Evolutionary conservation across 2,113 vertebrate species (phyloP).

Genomic region (Fukomys damarensis): DNA sequence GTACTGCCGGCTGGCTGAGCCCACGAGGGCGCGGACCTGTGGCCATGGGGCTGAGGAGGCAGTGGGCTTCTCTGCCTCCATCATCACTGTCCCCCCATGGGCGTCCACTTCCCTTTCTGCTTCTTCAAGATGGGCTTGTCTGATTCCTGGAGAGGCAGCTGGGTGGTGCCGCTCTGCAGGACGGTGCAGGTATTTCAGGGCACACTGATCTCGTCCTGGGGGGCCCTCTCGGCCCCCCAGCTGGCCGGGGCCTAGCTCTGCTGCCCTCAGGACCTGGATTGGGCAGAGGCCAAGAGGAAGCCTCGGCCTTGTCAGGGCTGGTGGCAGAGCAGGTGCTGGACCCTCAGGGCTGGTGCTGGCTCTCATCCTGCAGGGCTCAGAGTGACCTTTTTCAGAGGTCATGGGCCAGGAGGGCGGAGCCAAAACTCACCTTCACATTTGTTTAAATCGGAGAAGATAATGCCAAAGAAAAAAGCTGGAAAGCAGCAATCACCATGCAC

Average conservation of each 20-base stretch:
- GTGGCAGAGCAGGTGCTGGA: neutral
- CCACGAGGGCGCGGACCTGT: slow-evolving; percentile 90
- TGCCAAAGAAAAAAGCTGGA: rapidly evolving
- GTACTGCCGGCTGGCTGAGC: slow-evolving; percentile 90
- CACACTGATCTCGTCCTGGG: no score
- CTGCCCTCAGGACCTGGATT: neutral
- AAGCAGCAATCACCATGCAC: neutral
- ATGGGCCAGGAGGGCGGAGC: rapidly evolving
- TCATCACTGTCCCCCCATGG: neutral
- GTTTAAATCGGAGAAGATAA: neutral
- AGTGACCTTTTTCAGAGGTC: rapidly evolving
- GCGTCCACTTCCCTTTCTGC: neutral
- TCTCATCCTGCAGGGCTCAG: neutral
- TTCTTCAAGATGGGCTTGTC: neutral
- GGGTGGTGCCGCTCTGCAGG: neutral
- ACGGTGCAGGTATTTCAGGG: neutral
- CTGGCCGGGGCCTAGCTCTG: neutral
- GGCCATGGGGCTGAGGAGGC: slow-evolving; percentile 86
- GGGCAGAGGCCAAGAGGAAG: neutral
- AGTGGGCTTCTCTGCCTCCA: slow-evolving; percentile 66
- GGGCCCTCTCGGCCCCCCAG: no score
- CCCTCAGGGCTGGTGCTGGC: neutral
- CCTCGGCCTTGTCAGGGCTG: neutral
- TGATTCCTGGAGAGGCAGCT: neutral
- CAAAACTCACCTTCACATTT: rapidly evolving